Evolutionary conservation across 2,888 invertebrate species (phyloP), one percentile per base, ranked within the genome.

Genomic region (Microplitis deprimator): DNA sequence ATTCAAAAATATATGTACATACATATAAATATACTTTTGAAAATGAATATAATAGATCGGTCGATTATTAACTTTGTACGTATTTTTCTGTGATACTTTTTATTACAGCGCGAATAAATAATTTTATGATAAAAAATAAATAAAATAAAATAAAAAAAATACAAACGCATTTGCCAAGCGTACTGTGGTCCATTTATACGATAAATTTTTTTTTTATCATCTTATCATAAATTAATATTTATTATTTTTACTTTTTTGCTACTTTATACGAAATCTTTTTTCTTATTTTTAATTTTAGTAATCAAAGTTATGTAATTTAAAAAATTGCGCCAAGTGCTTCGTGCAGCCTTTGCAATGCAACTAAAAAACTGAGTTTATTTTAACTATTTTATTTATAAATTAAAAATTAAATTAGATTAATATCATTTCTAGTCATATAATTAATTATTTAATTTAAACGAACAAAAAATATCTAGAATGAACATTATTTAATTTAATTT

Each of bases 31-130:
- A 50, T 50, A 50, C 50, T 50, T 50, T 50, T 50, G 50, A 50
- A 50, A 50, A 50, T 50, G 1, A 50, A 50, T 50, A 50, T 50
- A 50, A 50, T 13, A 50, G 6, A 72, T 79, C 76, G 80, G 78
- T 79, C 77, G 79, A 50, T 50, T 50, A 81, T 82, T 81, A 82
- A 81, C 79, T 83, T 82, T 82, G 76, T 77, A 82, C 80, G 81
- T 82, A 81, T 50, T 82, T 82, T 82, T 83, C 84, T 84, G 84
- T 84, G 84, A 84, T 84, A 84, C 79, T 50, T 81, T 82, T 83
- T 78, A 82, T 83, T 82, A 82, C 81, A 81, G 80, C 80, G 78
- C 82, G 77, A 79, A 81, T 78, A 65, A 78, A 81, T 80, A 75
- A 77, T 81, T 75, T 81, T 76, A 81, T 73, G 75, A 76, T 80